Evolutionary conservation across 2,888 invertebrate genomes (phyloP).

Genomic region (Nomada ruficornis): DNA sequence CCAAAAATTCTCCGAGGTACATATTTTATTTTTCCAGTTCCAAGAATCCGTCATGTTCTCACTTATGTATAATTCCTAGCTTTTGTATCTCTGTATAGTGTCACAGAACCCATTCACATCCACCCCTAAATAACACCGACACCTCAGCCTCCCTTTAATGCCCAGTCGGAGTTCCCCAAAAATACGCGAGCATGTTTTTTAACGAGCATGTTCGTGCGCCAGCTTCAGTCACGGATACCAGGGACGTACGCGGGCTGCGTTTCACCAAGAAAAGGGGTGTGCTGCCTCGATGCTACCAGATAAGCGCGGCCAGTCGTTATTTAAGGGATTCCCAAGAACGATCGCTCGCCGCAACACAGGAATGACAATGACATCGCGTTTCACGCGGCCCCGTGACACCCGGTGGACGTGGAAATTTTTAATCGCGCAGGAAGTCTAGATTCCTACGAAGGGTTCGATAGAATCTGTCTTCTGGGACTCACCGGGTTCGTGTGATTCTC

Average conservation of each 20-base stretch:
- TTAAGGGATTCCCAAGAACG: conserved; percentile 76
- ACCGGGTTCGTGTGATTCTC: not conserved
- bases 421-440: conserved; percentile 46
- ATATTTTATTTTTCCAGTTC: too few relatives aligned
- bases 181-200: conserved; percentile 33
- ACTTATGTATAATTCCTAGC: not conserved
- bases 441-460: not conserved
- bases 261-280: conserved; percentile 59
- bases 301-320: conserved; percentile 62
- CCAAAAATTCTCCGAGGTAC: too few relatives aligned
- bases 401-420: conserved; percentile 46
- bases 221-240: not conserved
- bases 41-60: not conserved
- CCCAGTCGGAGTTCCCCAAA: not conserved
- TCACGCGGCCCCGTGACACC: conserved; percentile 63
- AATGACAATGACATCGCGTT: conserved; percentile 79
- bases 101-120: conserved; percentile 30
- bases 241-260: conserved; percentile 26
- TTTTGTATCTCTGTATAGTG: conserved; percentile 25
- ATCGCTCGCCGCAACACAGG: conserved; percentile 76
- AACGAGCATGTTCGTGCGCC: conserved; percentile 1
- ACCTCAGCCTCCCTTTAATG: conserved; percentile 24
- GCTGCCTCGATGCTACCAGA: conserved; percentile 56
- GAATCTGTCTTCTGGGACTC: conserved; percentile 1
- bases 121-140: conserved; percentile 47